Base-by-base conservation (phyloP, 2,888 invertebrate genomes). In the Papilio demoleus region DNA sequence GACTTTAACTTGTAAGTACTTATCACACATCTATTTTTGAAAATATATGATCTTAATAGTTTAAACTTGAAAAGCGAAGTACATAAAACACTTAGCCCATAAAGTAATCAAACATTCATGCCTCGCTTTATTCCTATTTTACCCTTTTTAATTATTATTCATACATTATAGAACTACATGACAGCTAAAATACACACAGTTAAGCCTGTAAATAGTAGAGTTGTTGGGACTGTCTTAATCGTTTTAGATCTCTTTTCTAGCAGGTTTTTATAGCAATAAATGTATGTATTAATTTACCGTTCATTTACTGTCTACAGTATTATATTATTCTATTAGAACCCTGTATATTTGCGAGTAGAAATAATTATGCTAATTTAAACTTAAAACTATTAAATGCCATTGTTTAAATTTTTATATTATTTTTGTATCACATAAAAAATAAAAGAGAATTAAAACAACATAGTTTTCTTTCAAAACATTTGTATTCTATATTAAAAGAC, bases 381-480 rank as follows among this genome's bases (percentile, higher is more conserved):
- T 9, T 45, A 17, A 19, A 17, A 19, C 19, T 45, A n/a, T 45
- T 19, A 19, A 12, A 31, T 31, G 17, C 53, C 31, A 17, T 31
- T 31, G n/a, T 53, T 53, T 50, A 27, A 50, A 27, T 24, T 50
- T n/a, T 50, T n/a, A 56, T 17, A 31, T 56, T 31, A 31, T 31
- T 56, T 56, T 56, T 31, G 53, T 56, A 56, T 31, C 8, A 53
- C n/a, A 56, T 56, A 9, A 31, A 31, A n/a, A 56, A 56, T 56
- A 56, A 56, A 56, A 27, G 14, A 1, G 27, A 8, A 53, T n/a
- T 27, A 27, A 6, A 53, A 53, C 14, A 53, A 53, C 6, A 12
- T 27, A 14, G 27, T 53, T 53, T 53, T 6, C 14, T 53, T 53
- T 53, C 8, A 4, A 11, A 9, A 9, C 6, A 6, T 22, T 47